A percentile compares a stretch with the other conserved stretches of the same genome.
phyloP scores from a whole-genome alignment of 2,797 vertebrate species.

The Centropyge bicolor region DNA sequence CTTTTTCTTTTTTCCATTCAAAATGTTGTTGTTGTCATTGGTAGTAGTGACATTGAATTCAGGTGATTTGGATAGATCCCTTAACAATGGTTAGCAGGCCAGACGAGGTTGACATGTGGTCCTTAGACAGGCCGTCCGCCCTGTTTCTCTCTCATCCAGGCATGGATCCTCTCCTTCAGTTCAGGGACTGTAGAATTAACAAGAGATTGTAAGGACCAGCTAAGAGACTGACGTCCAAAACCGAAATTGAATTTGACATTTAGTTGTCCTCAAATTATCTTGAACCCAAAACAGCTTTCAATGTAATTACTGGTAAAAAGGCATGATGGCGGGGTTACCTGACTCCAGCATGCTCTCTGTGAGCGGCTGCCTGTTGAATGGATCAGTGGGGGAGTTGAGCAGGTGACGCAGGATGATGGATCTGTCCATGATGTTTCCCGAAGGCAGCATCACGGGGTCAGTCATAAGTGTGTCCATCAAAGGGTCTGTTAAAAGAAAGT shows the following conservation, averaged over 20 bases:
- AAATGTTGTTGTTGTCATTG: slow-evolving; percentile 65
- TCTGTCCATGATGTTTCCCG: slow-evolving; percentile 97
- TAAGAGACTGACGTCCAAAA: background rate
- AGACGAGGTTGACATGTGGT: slow-evolving; percentile 45
- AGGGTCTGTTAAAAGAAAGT: slow-evolving; percentile 87
- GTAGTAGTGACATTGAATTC: slow-evolving; percentile 76
- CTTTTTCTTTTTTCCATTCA: slow-evolving; percentile 61
- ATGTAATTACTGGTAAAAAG: background rate
- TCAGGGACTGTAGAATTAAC: slow-evolving; percentile 90
- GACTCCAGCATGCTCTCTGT: slow-evolving; percentile 98
- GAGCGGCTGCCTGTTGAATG: slow-evolving; percentile 97
- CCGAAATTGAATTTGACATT: slow-evolving; percentile 16
- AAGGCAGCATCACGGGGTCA: slow-evolving; percentile 96
- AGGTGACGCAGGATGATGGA: slow-evolving; percentile 97
- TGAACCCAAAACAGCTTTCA: background rate
- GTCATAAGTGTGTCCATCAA: slow-evolving; percentile 99
- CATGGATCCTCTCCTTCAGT: slow-evolving; percentile 95
- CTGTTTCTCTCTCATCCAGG: slow-evolving; percentile 98
- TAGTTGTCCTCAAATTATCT: background rate
- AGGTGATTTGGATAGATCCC: slow-evolving; percentile 77
- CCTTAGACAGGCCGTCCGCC: slow-evolving; percentile 81
- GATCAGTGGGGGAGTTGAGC: slow-evolving; percentile 97
- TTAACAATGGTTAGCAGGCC: slow-evolving; percentile 70
- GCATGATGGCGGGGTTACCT: slow-evolving; percentile 82
- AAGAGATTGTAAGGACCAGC: slow-evolving; percentile 30